These are phyloP conservation scores for Campopleginae sp. DNA, from an alignment of 2,888 invertebrate species.

Conservation along the genomic window DNA sequence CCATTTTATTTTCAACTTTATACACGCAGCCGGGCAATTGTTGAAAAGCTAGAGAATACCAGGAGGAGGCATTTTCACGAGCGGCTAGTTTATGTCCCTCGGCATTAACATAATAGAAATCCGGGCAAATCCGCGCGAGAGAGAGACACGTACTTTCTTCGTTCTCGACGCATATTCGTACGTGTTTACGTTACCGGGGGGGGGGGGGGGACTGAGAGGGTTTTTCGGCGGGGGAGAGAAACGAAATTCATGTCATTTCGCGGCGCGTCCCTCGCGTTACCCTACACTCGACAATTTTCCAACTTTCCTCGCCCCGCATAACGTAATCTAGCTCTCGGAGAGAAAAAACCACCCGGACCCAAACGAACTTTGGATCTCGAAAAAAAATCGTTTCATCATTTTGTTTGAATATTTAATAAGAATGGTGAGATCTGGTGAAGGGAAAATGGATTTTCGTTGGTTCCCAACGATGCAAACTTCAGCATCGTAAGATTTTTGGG, in stretches of 20 bases:
- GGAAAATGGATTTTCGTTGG: too few species aligned
- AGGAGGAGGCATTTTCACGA: not conserved
- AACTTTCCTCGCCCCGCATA: slow-evolving; percentile 54
- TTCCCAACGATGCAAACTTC: too few species aligned
- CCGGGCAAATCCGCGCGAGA: slow-evolving; percentile 24
- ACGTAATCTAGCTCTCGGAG: too few species aligned
- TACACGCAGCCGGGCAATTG: not conserved
- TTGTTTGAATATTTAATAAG: too few species aligned
- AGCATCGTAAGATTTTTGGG: too few species aligned
- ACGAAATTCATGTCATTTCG: not conserved
- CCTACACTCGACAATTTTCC: slow-evolving; percentile 47
- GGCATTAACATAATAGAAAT: slow-evolving; percentile 79
- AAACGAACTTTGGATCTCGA: too few species aligned
- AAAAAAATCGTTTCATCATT: too few species aligned
- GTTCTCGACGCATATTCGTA: not conserved
- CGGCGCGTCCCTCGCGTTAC: slow-evolving; percentile 50
- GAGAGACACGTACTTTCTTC: slow-evolving; percentile 15
- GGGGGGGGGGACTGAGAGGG: not conserved
- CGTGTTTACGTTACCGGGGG: not conserved
- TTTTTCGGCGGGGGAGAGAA: not conserved
- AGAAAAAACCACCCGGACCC: too few species aligned
- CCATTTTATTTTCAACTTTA: slow-evolving; percentile 34
- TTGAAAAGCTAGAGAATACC: slow-evolving; percentile 10
- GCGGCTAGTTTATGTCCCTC: slow-evolving; percentile 73
- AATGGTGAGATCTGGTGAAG: too few species aligned